phyloP scores from a whole-genome alignment of 2,797 vertebrate species.

The Geotrypetes seraphini region DNA sequence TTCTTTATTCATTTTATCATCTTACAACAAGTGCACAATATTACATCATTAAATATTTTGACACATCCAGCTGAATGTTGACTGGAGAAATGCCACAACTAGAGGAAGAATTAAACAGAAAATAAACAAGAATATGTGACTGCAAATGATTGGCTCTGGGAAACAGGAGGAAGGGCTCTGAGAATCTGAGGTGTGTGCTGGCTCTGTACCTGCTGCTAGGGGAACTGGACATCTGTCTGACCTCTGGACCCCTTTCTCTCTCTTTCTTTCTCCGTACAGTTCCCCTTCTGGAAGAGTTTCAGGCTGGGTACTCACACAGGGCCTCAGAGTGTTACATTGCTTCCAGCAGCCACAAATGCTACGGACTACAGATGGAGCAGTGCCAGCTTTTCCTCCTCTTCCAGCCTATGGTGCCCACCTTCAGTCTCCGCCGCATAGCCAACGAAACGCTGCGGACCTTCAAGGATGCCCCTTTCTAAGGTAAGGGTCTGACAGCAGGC shows the following conservation, averaged over 20 bases:
- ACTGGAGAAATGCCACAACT: too few relatives aligned
- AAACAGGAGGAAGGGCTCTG: not conserved
- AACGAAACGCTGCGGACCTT: constrained; percentile 57
- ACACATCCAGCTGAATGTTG: too few relatives aligned
- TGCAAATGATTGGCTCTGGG: too few relatives aligned
- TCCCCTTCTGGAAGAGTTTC: constrained; percentile 48
- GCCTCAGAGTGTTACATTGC: constrained; percentile 75
- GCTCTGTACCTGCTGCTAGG: too few relatives aligned
- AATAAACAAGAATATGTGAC: too few relatives aligned
- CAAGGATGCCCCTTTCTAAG: constrained; percentile 12
- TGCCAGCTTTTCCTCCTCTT: constrained; percentile 69
- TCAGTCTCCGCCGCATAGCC: constrained; percentile 61
- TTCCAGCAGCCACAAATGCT: constrained; percentile 61
- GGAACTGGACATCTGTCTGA: too few relatives aligned
- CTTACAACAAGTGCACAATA: too few relatives aligned
- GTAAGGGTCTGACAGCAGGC: not conserved
- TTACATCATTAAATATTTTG: too few relatives aligned
- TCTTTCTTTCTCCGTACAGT: not conserved
- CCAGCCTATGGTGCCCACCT: constrained; percentile 62
- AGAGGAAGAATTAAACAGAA: too few relatives aligned
- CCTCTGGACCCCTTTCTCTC: too few relatives aligned
- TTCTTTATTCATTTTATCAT: too few relatives aligned
- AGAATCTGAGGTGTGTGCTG: not conserved
- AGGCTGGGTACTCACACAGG: constrained; percentile 46
- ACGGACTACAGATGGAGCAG: constrained; percentile 57